phyloP scores from a whole-genome alignment of 1,140 invertebrate species.

The Drosophila pachea region DNA sequence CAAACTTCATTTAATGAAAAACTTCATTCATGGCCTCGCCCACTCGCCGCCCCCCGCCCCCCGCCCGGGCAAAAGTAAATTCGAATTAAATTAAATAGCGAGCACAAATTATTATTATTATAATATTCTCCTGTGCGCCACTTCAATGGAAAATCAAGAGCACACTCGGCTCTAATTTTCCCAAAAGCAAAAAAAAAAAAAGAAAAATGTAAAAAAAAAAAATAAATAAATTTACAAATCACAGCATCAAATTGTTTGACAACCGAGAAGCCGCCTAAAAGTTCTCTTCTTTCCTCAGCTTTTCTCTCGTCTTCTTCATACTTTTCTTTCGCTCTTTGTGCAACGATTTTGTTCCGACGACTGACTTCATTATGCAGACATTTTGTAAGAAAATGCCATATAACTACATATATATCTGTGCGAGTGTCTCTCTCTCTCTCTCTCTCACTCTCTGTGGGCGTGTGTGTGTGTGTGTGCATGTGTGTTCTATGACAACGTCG shows the following conservation, averaged over 20 bases:
- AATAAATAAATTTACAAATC: conserved; percentile 52
- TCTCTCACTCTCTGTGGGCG: conserved; percentile 1
- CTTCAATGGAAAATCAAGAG: conserved; percentile 71
- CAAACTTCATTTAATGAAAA: conserved; percentile 73
- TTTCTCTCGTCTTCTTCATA: not conserved
- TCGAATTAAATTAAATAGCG: conserved; percentile 71
- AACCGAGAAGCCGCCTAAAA: conserved; percentile 30
- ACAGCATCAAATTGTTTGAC: conserved; percentile 43
- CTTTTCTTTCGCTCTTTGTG: conserved; percentile 36
- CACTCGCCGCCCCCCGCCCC: not conserved
- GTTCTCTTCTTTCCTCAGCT: conserved; percentile 31
- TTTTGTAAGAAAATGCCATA: conserved; percentile 65
- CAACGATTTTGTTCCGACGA: conserved; percentile 45
- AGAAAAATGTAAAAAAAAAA: conserved; percentile 40
- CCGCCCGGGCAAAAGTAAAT: conserved; percentile 60
- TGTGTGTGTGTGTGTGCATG: not conserved
- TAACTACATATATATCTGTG: conserved; percentile 37
- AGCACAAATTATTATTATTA: conserved; percentile 52
- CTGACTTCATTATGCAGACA: conserved; percentile 71
- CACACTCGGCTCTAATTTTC: conserved; percentile 62
- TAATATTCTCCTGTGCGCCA: conserved; percentile 38
- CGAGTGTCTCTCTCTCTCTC: not conserved
- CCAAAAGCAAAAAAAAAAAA: conserved; percentile 52
- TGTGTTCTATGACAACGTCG: conserved; percentile 60
- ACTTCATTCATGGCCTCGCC: too few species aligned